phyloP scores from a whole-genome alignment of 2,797 vertebrate genomes.

The Brachyalestes nurse region DNA sequence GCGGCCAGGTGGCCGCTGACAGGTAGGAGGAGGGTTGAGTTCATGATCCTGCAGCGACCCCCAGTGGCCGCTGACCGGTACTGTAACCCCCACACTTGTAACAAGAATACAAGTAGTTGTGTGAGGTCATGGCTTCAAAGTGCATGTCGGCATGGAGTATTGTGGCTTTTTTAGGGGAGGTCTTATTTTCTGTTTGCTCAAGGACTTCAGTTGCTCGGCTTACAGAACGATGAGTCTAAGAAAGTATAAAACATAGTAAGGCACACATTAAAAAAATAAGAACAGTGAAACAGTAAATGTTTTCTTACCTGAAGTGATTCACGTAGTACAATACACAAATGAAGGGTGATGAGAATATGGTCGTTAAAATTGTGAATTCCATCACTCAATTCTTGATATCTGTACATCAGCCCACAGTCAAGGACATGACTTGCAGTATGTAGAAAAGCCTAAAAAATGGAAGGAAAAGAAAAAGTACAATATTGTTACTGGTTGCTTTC shows the following conservation, averaged over 20 bases:
- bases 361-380: background rate
- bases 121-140: slow-evolving; percentile 15
- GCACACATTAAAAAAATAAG: no score
- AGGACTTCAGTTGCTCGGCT: slow-evolving; percentile 4
- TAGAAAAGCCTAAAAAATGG: background rate
- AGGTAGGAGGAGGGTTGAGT: no score
- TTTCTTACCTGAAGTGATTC: no score
- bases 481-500: no score
- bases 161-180: slow-evolving; percentile 1
- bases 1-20: no score
- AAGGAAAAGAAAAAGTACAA: no score
- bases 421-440: background rate
- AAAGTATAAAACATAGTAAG: no score
- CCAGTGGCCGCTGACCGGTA: no score
- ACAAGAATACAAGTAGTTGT: background rate
- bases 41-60: no score
- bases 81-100: slow-evolving; percentile 15
- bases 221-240: slow-evolving; percentile 12
- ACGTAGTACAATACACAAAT: no score
- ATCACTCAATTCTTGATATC: background rate
- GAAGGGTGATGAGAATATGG: slow-evolving; percentile 19
- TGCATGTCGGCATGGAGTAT: slow-evolving; percentile 11
- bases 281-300: no score
- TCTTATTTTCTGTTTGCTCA: slow-evolving; percentile 8
- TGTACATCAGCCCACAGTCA: background rate